phyloP scores from a whole-genome alignment of 2,113 vertebrate genomes.

The Albula goreensis region DNA sequence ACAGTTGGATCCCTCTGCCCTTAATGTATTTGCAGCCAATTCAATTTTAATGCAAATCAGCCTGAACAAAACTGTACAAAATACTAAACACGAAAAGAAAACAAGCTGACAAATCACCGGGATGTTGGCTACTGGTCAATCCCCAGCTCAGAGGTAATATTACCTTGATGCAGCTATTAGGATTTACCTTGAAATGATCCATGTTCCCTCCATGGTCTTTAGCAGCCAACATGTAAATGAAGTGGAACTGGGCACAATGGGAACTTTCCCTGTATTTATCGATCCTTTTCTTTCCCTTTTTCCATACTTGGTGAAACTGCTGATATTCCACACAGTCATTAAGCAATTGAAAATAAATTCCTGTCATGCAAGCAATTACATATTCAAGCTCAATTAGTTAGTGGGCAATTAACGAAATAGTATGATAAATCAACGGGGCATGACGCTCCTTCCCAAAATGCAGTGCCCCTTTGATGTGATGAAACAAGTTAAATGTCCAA shows the following conservation, averaged over 20 bases:
- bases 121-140: neutral
- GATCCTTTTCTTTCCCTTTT: conserved; percentile 9
- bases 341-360: neutral
- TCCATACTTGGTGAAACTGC: conserved; percentile 19
- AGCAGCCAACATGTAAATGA: conserved; percentile 32
- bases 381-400: neutral
- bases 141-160: neutral
- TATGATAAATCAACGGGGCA: neutral
- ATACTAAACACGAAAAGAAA: conserved; percentile 44
- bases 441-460: neutral
- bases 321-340: neutral
- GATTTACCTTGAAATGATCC: conserved; percentile 25
- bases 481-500: neutral
- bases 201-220: conserved; percentile 3
- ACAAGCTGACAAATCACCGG: conserved; percentile 30
- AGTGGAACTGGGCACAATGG: conserved; percentile 26
- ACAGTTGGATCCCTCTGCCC: conserved; percentile 53
- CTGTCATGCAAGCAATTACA: neutral
- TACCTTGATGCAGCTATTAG: conserved; percentile 34
- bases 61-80: conserved; percentile 36
- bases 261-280: conserved; percentile 26
- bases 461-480: neutral
- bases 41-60: conserved; percentile 56
- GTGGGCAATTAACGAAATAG: neutral
- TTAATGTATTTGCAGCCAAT: conserved; percentile 43